Evolutionary conservation across 2,888 invertebrate genomes (phyloP), one percentile per base, ranked within the genome.

Genomic region (Hedya salicella): DNA sequence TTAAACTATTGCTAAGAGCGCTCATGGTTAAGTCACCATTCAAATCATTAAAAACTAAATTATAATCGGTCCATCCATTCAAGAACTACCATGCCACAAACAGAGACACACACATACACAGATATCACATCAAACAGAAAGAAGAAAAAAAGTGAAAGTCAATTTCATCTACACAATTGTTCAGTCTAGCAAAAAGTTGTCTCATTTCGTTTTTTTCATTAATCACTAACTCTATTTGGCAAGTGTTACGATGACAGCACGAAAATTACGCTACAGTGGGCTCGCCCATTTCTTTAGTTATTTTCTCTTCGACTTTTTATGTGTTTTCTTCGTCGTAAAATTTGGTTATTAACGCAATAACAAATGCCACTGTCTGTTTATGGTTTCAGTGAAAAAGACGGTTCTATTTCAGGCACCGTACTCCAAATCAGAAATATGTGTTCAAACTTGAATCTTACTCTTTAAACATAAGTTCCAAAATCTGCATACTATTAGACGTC

Each of bases 321-420:
- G 25, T 11, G 42, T 30, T 40, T 30, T 25, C 9, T 8, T 11
- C 25, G 25, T 40, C 25, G 5, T 42, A 54, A 25, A 42, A 40
- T 9, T 14, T 42, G 21, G 40, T 52, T 25, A 65, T 52, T 25
- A 39, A 14, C 25, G 5, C 16, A 52, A 44, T 59, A 59, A 0
- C 25, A 44, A 59, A 50, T 39, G 52, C 39, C 46, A 40, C 56
- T 21, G 30, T 16, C 42, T 14, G 36, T 60, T 59, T 9, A 25
- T 44, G 36, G 52, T 39, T 39, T 40, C 16, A 30, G 39, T 9
- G n/a, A 52, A 32, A 19, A 21, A 19, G 14, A 42, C 42, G 44
- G 50, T 68, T 71, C 74, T 75, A 75, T 76, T 74, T 74, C 60
- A 53, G 73, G 56, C 42, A n/a, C 69, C 50, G 62, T 66, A 69